Evolutionary conservation across 2,888 invertebrate species (phyloP), one percentile per base, ranked within the genome.

Genomic region (Pammene fasciana): DNA sequence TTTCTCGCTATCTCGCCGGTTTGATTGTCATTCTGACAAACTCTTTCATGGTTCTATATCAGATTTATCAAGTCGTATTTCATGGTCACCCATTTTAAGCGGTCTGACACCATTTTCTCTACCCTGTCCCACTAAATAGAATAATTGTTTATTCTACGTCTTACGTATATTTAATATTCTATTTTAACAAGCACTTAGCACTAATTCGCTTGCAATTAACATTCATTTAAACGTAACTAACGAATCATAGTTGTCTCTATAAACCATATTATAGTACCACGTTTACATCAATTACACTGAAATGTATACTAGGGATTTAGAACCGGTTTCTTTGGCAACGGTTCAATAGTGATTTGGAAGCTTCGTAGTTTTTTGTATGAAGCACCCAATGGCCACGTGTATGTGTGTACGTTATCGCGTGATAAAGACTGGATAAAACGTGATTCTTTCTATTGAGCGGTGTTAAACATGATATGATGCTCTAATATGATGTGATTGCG

Each of bases 261-360:
- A 50, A 57, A 56, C 46, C 7, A 45, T 14, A 6, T 16, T 16
- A n/a, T 14, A 14, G 26, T 14, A 45, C 54, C 54, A 38, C 52
- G 50, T 14, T 41, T 50, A 52, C 52, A 52, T 34, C 26, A 13
- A 34, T 52, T 50, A 50, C 10, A 18, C 18, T 18, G 45, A 5
- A 45, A 13, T 26, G 13, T 10, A 45, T 5, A 11, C 16, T 18
- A 18, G 50, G 5, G 34, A 55, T 43, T 45, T 55, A 57, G 8
- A 65, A 41, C 48, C 14, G 10, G 26, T 36, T 26, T 57, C 26
- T 50, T 50, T 66, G 65, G 65, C 65, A 57, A 16, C n/a, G 4
- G 11, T 9, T 56, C 65, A 65, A 57, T 18, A 38, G 13, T 38
- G 45, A 13, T 34, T 54, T 34, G 34, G 8, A 6, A 34, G 6